Evolutionary conservation across 2,888 invertebrate genomes (phyloP).

Genomic region (Nomada fucata): DNA sequence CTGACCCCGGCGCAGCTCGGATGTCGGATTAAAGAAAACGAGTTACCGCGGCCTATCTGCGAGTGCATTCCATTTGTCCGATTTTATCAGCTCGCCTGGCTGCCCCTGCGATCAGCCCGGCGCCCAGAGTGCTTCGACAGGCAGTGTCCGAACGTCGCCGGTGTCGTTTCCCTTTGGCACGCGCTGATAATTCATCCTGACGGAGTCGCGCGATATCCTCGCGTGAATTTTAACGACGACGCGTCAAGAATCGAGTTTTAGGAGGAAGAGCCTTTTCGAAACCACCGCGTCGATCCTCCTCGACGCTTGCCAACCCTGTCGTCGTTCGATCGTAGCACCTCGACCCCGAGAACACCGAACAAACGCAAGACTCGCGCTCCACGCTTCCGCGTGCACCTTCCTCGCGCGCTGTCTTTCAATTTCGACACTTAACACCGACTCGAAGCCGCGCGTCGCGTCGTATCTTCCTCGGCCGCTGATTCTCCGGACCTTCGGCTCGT

Average conservation of each 20-base stretch:
- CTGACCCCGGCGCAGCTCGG: slow-evolving; percentile 31
- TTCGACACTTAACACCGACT: background rate
- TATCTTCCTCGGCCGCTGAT: slow-evolving; percentile 38
- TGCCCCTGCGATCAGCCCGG: slow-evolving; percentile 16
- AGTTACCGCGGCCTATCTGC: slow-evolving; percentile 50
- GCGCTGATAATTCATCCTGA: no score
- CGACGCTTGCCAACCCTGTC: background rate
- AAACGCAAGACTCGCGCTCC: background rate
- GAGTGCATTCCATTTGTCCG: slow-evolving; percentile 51
- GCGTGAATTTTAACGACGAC: background rate
- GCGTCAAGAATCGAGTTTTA: no score
- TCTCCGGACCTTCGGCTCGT: slow-evolving; percentile 49
- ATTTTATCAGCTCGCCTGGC: slow-evolving; percentile 43
- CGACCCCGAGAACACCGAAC: no score
- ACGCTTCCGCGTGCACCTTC: slow-evolving; percentile 3
- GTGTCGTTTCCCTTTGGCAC: background rate
- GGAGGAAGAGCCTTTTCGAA: no score
- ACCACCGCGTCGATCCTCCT: background rate
- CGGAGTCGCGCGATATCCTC: background rate
- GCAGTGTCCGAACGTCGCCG: background rate
- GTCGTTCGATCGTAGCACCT: background rate
- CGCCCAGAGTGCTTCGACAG: background rate
- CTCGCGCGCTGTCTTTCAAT: background rate
- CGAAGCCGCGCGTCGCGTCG: background rate
- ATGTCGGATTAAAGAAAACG: slow-evolving; percentile 67